Conservation (phyloP, 2,888 invertebrate species). For the Trisateles emortualis region DNA sequence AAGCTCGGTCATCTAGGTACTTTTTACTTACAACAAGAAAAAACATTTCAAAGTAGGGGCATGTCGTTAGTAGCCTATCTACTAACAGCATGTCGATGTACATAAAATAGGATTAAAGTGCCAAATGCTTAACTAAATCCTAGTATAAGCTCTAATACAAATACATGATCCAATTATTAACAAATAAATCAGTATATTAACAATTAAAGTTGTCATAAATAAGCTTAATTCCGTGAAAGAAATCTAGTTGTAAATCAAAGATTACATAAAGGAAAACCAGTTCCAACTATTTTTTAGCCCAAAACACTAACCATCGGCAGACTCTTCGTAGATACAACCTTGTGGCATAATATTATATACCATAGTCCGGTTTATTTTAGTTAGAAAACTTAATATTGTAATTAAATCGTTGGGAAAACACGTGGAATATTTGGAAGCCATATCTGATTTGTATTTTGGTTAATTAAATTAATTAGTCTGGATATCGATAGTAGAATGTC, state of each 20-base stretch:
- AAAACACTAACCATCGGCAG: constrained; percentile 34
- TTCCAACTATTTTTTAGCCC: constrained; percentile 54
- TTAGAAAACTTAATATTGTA: constrained; percentile 25
- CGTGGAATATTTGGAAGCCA: constrained; percentile 20
- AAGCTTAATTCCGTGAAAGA: too few species aligned
- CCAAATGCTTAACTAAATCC: too few species aligned
- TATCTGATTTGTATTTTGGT: constrained; percentile 3
- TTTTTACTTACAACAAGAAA: too few species aligned
- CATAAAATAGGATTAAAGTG: too few species aligned
- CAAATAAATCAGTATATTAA: not conserved
- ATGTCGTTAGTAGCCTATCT: too few species aligned
- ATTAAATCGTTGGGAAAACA: constrained; percentile 7
- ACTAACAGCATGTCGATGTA: too few species aligned
- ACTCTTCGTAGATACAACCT: constrained; percentile 40
- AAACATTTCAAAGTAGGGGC: too few species aligned
- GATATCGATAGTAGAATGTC: not conserved
- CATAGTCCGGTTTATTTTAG: constrained; percentile 35
- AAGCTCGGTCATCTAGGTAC: too few species aligned
- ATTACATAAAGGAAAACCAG: constrained; percentile 64
- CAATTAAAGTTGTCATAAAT: not conserved
- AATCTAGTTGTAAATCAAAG: too few species aligned
- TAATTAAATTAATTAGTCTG: constrained; percentile 8
- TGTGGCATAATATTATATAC: constrained; percentile 27
- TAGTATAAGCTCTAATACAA: too few species aligned
- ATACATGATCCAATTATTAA: not conserved